These are phyloP conservation scores for Drosophila buzzatii DNA, from an alignment of 2,888 invertebrate genomes.

Conservation along the genomic window DNA sequence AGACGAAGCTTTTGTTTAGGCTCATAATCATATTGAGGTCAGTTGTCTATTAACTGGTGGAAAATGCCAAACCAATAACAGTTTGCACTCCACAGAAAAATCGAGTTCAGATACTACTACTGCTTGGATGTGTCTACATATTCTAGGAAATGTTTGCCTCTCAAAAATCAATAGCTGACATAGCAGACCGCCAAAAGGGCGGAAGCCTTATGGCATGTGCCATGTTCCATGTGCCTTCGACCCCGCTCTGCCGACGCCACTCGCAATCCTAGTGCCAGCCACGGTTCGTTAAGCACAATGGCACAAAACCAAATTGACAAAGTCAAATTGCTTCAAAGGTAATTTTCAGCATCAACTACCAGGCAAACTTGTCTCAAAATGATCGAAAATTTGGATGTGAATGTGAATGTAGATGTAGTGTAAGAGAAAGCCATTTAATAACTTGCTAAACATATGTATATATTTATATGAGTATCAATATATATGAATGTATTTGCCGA, in stretches of 20 bases:
- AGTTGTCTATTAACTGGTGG: conserved; percentile 38
- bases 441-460: background rate
- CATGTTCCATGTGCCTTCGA: conserved; percentile 18
- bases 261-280: conserved; percentile 18
- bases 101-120: conserved; percentile 8
- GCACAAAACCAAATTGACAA: conserved; percentile 43
- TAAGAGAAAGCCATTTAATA: no score
- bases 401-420: background rate
- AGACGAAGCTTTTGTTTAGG: conserved; percentile 22
- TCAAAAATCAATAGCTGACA: conserved; percentile 61
- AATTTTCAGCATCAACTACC: conserved; percentile 19
- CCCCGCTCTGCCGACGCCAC: background rate
- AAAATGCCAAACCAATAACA: conserved; percentile 38
- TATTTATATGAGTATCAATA: background rate
- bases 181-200: conserved; percentile 5
- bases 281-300: conserved; percentile 62
- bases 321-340: conserved; percentile 37
- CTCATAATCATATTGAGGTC: conserved; percentile 54
- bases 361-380: conserved; percentile 1
- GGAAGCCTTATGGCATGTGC: conserved; percentile 55
- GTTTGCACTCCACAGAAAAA: conserved; percentile 31
- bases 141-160: conserved; percentile 20
- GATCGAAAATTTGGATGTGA: background rate
- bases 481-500: background rate
- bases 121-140: conserved; percentile 8